A percentile compares a stretch with the other conserved stretches of the same genome.
phyloP scores from a whole-genome alignment of 53 echinoderm and acorn worm genomes.

The Actinopyga echinites region DNA sequence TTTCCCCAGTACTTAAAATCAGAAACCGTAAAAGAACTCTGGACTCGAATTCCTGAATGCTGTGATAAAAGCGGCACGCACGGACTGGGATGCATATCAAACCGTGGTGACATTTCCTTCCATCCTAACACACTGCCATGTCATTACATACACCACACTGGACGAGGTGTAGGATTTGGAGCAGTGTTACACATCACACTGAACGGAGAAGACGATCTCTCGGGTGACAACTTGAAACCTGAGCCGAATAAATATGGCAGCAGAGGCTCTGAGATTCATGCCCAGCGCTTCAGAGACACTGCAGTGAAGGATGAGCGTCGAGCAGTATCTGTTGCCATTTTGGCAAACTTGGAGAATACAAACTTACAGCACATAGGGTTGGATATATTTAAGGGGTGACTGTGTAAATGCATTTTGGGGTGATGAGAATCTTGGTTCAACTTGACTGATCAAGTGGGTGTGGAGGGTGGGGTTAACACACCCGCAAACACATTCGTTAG shows the following conservation, averaged over 20 bases:
- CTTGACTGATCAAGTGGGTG: too few species aligned
- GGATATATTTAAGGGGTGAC: too few species aligned
- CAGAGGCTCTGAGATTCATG: too few species aligned
- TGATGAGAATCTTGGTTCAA: too few species aligned
- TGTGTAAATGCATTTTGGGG: too few species aligned
- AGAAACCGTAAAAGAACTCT: neutral
- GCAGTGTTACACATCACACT: neutral
- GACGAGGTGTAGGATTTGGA: slow-evolving; percentile 6
- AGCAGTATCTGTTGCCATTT: neutral
- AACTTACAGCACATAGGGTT: neutral
- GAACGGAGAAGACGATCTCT: neutral
- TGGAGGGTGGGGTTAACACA: too few species aligned
- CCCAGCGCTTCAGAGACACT: neutral
- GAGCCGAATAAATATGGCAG: too few species aligned
- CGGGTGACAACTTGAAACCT: neutral
- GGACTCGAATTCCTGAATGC: neutral
- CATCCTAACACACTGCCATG: neutral
- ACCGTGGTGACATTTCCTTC: neutral
- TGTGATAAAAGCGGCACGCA: neutral
- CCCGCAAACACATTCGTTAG: too few species aligned
- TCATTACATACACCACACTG: neutral
- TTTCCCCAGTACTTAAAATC: neutral
- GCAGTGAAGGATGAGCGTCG: neutral
- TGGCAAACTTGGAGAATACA: slow-evolving; percentile 4
- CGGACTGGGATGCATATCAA: slow-evolving; percentile 8